Evolutionary conservation across 2,113 vertebrate species (phyloP), one percentile per base, ranked within the genome.

Genomic region (Chelonoidis abingdonii): DNA sequence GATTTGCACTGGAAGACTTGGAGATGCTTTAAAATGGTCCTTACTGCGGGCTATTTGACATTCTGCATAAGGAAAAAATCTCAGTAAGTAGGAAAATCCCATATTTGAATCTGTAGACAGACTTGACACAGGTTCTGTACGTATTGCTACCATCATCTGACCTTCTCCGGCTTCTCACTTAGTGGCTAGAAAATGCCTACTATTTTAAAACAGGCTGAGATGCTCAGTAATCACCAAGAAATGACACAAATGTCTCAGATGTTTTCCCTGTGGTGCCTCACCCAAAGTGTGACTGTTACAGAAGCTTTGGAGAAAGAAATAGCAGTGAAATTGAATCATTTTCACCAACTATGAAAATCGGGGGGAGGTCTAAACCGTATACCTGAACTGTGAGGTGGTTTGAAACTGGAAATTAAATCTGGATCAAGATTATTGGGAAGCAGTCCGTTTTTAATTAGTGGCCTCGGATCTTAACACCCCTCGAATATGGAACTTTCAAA

Each of bases 1-100:
- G 94, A 92, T 93, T 69, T 94, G 76, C 54, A 62, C 54, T 91
- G 54, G 87, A 94, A 97, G 92, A 94, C 92, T 92, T 84, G 78
- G 78, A 96, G 87, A 59, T 91, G 82, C 21, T 92, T 92, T 93
- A 0, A 1, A 87, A 41, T 69, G 0, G 0, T 91, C 27, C 82
- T 94, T 54, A 11, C 93, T 90, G 57, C 54, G 87, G 89, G 87
- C 41, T 85, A 87, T 75, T 35, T 97, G 96, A 91, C 81, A 85
- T 94, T 95, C 94, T 88, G 44, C 0, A 0, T 52, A 47, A 91
- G 75, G 31, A 84, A 95, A 93, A 91, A 83, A 83, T 79, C 90
- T 92, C 81, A 83, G 86, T 17, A 93, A 94, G 41, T 72, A 95
- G 83, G 81, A 88, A 92, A 92, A 96, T 84, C 81, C 38, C 31